Percentiles rank a stretch among this genome's conserved stretches.
phyloP scores from a whole-genome alignment of 2,113 vertebrate genomes.

The Scatophagus argus region DNA sequence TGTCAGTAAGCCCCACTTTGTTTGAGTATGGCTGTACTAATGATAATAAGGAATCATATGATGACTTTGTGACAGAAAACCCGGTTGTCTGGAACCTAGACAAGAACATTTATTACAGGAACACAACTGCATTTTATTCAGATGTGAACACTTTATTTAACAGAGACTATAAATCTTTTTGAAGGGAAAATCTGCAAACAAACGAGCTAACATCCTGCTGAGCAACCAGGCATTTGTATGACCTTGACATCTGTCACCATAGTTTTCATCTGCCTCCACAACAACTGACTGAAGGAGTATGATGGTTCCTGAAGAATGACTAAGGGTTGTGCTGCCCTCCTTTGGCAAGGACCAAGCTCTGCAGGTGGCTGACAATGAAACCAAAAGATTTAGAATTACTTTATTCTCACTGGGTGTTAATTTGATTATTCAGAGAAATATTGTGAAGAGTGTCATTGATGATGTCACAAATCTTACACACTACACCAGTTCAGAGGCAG shows the following conservation, averaged over 20 bases:
- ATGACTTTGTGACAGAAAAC: neutral
- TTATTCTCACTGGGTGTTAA: neutral
- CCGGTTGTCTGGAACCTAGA: neutral
- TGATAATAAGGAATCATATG: neutral
- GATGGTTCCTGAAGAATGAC: neutral
- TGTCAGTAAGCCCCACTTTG: neutral
- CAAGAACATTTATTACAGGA: neutral
- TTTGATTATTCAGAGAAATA: neutral
- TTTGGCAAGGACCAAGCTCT: constrained; percentile 4
- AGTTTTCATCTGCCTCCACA: neutral
- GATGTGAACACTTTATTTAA: neutral
- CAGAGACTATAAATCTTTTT: neutral
- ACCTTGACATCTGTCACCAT: neutral
- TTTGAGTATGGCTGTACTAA: constrained; percentile 21
- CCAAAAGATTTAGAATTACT: neutral
- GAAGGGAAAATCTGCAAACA: constrained; percentile 1
- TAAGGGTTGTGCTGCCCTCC: neutral
- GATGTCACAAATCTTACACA: neutral
- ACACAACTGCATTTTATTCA: neutral
- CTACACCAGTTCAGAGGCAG: no score
- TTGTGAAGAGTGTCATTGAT: neutral
- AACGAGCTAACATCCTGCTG: neutral
- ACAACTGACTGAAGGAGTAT: neutral
- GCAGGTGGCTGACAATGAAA: neutral
- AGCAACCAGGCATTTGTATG: neutral